phyloP scores from a whole-genome alignment of 53 echinoderm and acorn worm genomes.

The Henricia sp. region DNA sequence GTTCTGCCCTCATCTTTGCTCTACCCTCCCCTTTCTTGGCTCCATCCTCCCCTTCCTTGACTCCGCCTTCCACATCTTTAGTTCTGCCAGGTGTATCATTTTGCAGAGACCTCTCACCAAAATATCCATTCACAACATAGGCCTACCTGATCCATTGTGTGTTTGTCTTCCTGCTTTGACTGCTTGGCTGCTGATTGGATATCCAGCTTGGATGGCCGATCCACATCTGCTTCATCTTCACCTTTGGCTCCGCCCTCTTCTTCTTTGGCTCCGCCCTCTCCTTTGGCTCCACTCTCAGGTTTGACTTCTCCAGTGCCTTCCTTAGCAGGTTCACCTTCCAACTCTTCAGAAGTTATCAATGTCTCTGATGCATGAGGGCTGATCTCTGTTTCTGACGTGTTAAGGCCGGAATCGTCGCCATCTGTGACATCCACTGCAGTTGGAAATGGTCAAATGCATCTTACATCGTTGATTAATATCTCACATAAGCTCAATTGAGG shows the following conservation, averaged over 20 bases:
- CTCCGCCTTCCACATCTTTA: background rate
- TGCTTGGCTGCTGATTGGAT: conserved; percentile 50
- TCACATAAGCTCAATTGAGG: no score
- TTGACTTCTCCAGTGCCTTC: background rate
- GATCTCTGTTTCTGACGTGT: conserved; percentile 16
- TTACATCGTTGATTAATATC: no score
- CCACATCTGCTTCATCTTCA: conserved; percentile 59
- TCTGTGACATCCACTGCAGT: conserved; percentile 41
- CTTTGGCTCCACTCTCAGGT: background rate
- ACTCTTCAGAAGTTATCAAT: background rate
- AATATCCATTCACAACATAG: no score
- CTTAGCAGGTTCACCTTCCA: background rate
- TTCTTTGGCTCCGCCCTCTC: conserved; percentile 15
- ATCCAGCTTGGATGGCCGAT: conserved; percentile 64
- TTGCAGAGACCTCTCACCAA: no score
- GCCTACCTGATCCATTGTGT: conserved; percentile 22
- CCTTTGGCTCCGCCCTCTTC: conserved; percentile 13
- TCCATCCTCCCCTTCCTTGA: background rate
- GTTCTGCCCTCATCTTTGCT: no score
- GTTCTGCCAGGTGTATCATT: no score
- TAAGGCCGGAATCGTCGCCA: conserved; percentile 18
- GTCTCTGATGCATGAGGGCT: conserved; percentile 16
- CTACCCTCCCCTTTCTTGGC: background rate
- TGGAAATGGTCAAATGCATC: no score
- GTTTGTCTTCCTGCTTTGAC: background rate